phyloP scores from a whole-genome alignment of 1,140 invertebrate genomes.

The Harlomillsia oculata region DNA sequence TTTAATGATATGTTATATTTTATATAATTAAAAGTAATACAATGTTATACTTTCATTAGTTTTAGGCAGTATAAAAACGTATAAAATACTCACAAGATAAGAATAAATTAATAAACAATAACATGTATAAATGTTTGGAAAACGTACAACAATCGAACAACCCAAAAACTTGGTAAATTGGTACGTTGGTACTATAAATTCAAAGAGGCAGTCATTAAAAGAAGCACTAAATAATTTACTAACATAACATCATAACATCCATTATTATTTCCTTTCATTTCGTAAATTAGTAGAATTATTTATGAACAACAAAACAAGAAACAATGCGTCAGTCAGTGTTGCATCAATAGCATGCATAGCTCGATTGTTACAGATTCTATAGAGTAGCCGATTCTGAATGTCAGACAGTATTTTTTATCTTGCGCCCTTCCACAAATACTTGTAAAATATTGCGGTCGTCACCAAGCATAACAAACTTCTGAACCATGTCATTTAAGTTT shows the following conservation, averaged over 20 bases:
- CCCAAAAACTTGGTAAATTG: too few species aligned
- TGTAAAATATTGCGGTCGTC: constrained; percentile 71
- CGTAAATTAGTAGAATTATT: background rate
- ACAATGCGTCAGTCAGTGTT: background rate
- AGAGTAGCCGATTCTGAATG: background rate
- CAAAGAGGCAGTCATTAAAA: too few species aligned
- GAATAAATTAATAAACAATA: too few species aligned
- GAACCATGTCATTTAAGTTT: constrained; percentile 52
- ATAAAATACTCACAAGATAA: too few species aligned
- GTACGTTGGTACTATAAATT: too few species aligned
- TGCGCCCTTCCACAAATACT: constrained; percentile 63
- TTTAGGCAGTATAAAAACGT: too few species aligned
- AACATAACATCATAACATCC: background rate
- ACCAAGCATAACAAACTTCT: constrained; percentile 71
- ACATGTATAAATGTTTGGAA: too few species aligned
- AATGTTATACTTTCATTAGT: too few species aligned
- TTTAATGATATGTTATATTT: too few species aligned
- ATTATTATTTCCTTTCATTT: background rate
- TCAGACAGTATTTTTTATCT: constrained; percentile 43
- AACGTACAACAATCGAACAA: too few species aligned
- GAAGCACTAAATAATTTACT: too few species aligned
- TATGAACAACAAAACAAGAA: background rate
- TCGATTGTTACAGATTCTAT: background rate
- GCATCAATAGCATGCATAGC: background rate
- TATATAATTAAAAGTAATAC: too few species aligned